These are phyloP conservation scores for Opisthograptis luteolata DNA, from an alignment of 2,888 invertebrate genomes.

Conservation along the genomic window DNA sequence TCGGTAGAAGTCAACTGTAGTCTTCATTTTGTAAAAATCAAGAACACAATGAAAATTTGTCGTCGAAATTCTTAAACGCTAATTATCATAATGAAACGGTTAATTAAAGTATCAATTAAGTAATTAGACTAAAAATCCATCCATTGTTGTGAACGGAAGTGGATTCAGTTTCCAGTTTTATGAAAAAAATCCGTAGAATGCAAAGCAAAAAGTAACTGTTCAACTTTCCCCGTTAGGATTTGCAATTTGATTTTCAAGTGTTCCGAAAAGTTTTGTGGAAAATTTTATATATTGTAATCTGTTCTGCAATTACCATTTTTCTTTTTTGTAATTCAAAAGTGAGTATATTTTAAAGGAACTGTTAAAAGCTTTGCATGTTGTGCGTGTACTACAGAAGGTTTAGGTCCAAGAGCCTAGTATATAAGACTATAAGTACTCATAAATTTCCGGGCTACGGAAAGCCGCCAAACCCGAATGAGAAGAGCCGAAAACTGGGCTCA, in stretches of 20 bases:
- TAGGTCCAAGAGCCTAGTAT: too few species aligned
- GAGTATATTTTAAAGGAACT: too few species aligned
- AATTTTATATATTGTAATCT: not conserved
- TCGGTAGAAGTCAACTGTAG: slow-evolving; percentile 43
- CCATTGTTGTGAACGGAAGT: not conserved
- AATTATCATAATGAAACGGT: slow-evolving; percentile 29
- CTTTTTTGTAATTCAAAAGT: not conserved
- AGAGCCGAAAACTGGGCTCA: too few species aligned
- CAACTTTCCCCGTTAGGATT: slow-evolving; percentile 5
- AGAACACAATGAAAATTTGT: slow-evolving; percentile 20
- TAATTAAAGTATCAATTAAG: not conserved
- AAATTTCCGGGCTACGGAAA: too few species aligned
- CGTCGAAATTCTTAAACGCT: slow-evolving; percentile 14
- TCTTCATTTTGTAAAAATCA: slow-evolving; percentile 40
- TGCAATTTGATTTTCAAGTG: slow-evolving; percentile 7
- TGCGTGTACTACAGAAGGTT: too few species aligned
- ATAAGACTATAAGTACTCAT: too few species aligned
- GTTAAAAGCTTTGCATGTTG: not conserved
- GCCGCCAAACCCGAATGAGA: too few species aligned
- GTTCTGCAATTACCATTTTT: not conserved
- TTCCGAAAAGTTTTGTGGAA: not conserved
- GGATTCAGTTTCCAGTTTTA: not conserved
- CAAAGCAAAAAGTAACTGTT: slow-evolving; percentile 4
- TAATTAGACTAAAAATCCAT: not conserved
- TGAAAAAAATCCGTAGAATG: not conserved